phyloP scores from a whole-genome alignment of 92 coral and sea anemone species.

The Hydrozoanthus gracilis region DNA sequence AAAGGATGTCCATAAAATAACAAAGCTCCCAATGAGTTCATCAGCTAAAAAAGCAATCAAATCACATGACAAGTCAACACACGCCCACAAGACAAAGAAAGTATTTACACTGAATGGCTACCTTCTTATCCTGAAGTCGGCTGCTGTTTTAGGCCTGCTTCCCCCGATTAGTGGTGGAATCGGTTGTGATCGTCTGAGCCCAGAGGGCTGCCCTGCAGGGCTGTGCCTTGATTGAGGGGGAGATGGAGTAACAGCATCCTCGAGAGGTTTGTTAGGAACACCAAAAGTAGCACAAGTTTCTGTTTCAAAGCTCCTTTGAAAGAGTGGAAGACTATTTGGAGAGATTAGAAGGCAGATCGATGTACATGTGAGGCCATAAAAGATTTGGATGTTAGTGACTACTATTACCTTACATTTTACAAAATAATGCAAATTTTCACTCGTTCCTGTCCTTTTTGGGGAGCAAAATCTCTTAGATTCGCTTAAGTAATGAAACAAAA shows the following conservation, averaged over 20 bases:
- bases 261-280: not conserved
- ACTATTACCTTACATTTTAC: no score
- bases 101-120: not conserved
- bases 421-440: no score
- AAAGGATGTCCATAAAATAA: no score
- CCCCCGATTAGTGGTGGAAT: slow-evolving; percentile 19
- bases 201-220: slow-evolving; percentile 18
- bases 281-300: not conserved
- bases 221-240: slow-evolving; percentile 32
- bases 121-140: slow-evolving; percentile 42
- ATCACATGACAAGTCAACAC: no score
- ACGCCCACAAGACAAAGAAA: no score
- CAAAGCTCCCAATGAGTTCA: no score
- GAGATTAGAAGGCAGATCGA: not conserved
- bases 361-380: no score
- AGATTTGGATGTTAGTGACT: no score
- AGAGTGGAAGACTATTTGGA: not conserved
- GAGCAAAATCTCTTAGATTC: no score
- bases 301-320: not conserved
- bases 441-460: no score
- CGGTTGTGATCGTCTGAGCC: slow-evolving; percentile 21
- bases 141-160: slow-evolving; percentile 38
- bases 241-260: slow-evolving; percentile 6
- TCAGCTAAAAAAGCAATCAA: no score
- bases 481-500: no score